These are phyloP conservation scores for Drosophila pseudoobscura DNA, from an alignment of 1,140 invertebrate species.

Conservation along the genomic window DNA sequence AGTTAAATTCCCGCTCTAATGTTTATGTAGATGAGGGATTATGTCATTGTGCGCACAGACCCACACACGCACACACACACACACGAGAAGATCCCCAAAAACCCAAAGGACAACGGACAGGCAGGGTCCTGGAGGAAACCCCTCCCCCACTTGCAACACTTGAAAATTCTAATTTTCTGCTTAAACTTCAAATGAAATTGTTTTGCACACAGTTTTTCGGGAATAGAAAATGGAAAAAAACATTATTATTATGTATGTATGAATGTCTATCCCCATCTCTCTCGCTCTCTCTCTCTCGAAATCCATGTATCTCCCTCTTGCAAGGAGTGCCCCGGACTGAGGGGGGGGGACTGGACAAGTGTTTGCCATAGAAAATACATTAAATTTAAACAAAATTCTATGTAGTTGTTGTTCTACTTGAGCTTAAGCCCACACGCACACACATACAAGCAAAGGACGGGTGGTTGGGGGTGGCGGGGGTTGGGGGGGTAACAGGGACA, in stretches of 20 bases:
- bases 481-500: slow-evolving; percentile 19
- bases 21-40: slow-evolving; percentile 82
- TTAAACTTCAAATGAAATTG: slow-evolving; percentile 78
- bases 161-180: slow-evolving; percentile 80
- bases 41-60: slow-evolving; percentile 73
- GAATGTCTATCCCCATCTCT: slow-evolving; percentile 18
- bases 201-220: slow-evolving; percentile 54
- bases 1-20: slow-evolving; percentile 81
- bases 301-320: not conserved
- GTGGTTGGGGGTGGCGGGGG: not conserved
- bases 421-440: slow-evolving; percentile 65
- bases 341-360: slow-evolving; percentile 42
- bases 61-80: slow-evolving; percentile 20
- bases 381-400: slow-evolving; percentile 80
- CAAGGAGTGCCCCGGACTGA: not conserved
- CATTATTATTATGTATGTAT: slow-evolving; percentile 64
- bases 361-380: slow-evolving; percentile 81
- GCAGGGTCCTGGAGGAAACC: too few species aligned
- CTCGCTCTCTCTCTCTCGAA: not conserved
- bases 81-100: slow-evolving; percentile 31
- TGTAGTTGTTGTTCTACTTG: slow-evolving; percentile 72
- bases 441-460: not conserved
- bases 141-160: slow-evolving; percentile 59
- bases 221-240: slow-evolving; percentile 61
- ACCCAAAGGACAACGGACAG: slow-evolving; percentile 20